A percentile compares a stretch with the other conserved stretches of the same genome.
These are phyloP conservation scores for Cyprinodon variegatus DNA, from an alignment of 2,113 vertebrate species.

Conservation along the genomic window DNA sequence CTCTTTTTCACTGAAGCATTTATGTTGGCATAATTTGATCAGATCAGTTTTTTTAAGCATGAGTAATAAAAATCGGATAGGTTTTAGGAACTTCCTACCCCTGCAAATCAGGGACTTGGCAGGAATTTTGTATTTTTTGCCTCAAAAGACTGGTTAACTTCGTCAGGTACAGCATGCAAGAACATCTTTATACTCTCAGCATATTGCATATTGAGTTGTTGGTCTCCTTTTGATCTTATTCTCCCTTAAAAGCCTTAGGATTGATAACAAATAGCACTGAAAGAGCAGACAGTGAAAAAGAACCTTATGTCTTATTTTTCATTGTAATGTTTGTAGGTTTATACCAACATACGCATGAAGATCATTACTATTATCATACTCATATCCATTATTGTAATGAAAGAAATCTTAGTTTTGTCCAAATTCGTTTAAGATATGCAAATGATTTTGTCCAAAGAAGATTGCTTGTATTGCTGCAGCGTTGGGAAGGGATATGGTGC, in stretches of 20 bases:
- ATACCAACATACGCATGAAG: background rate
- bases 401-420: too few relatives aligned
- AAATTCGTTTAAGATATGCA: too few relatives aligned
- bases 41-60: slow-evolving; percentile 1
- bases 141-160: slow-evolving; percentile 9
- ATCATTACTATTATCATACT: background rate
- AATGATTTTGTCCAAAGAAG: too few relatives aligned
- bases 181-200: slow-evolving; percentile 6
- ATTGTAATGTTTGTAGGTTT: background rate
- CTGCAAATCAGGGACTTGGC: slow-evolving; percentile 10
- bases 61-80: slow-evolving; percentile 2
- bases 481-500: background rate
- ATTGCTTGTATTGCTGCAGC: background rate
- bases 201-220: slow-evolving; percentile 17
- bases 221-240: slow-evolving; percentile 20
- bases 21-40: slow-evolving; percentile 21
- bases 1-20: slow-evolving; percentile 40
- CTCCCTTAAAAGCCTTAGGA: slow-evolving; percentile 3
- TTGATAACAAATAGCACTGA: background rate
- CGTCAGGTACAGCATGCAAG: background rate
- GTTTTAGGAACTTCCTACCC: slow-evolving; percentile 20
- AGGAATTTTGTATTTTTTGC: background rate
- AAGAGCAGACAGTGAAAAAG: slow-evolving; percentile 12
- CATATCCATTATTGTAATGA: too few relatives aligned
- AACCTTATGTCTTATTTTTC: background rate